Conservation (phyloP, 30 jellyfish, hydroid and myxozoan genomes). For the Phacellophora camtschatica region DNA sequence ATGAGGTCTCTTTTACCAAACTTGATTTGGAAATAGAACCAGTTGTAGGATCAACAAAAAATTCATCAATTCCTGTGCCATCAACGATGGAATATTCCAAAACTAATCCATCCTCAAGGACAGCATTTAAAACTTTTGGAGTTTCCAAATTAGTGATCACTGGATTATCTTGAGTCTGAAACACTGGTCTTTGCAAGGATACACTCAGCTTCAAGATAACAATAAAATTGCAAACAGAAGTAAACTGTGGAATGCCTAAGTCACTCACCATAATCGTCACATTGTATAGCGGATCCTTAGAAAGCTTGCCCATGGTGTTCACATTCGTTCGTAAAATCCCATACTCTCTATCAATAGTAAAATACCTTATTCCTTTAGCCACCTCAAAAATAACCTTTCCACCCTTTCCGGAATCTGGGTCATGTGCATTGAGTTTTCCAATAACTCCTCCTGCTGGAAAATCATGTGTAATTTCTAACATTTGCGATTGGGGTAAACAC, state of each 20-base stretch:
- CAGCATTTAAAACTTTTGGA: slow-evolving; percentile 1
- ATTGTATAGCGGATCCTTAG: slow-evolving; percentile 5
- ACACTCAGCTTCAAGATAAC: slow-evolving; percentile 20
- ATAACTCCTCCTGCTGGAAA: slow-evolving; percentile 80
- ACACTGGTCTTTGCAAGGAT: slow-evolving; percentile 50
- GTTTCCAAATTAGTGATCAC: slow-evolving; percentile 9
- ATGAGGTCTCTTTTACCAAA: background rate
- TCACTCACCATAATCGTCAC: slow-evolving; percentile 54
- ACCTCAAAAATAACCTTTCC: slow-evolving; percentile 37
- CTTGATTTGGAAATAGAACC: slow-evolving; percentile 11
- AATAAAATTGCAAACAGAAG: slow-evolving; percentile 35
- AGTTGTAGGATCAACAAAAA: slow-evolving; percentile 52
- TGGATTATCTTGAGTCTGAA: slow-evolving; percentile 17
- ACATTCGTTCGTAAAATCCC: slow-evolving; percentile 58
- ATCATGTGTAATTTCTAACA: slow-evolving; percentile 52
- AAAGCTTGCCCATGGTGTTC: slow-evolving; percentile 6
- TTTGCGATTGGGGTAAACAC: slow-evolving; percentile 43
- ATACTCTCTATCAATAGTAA: slow-evolving; percentile 40
- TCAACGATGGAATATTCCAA: slow-evolving; percentile 77
- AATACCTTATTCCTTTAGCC: slow-evolving; percentile 28
- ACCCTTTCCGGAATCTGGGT: slow-evolving; percentile 76
- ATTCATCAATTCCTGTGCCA: slow-evolving; percentile 88
- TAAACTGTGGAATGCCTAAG: slow-evolving; percentile 52
- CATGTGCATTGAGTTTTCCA: slow-evolving; percentile 77
- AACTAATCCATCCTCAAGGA: slow-evolving; percentile 50